Percentiles rank a stretch among this genome's conserved stretches.
phyloP scores from a whole-genome alignment of 2,888 invertebrate genomes.

The Lepetodrilus schrolli region DNA sequence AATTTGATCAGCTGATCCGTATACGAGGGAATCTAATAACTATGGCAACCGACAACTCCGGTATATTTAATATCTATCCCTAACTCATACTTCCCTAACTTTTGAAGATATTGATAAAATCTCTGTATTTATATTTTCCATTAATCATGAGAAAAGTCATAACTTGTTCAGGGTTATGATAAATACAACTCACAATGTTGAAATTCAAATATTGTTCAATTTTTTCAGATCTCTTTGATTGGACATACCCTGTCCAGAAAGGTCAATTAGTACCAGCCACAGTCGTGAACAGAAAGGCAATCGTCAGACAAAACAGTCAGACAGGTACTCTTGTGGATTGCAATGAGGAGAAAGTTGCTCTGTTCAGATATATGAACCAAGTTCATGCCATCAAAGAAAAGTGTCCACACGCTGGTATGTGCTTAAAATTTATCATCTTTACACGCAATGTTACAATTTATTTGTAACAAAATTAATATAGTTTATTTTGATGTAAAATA shows the following conservation, averaged over 20 bases:
- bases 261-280: constrained; percentile 45
- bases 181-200: background rate
- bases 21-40: too few species aligned
- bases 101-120: too few species aligned
- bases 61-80: too few species aligned
- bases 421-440: too few species aligned
- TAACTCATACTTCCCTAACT: too few species aligned
- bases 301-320: constrained; percentile 40
- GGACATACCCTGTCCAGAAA: constrained; percentile 52
- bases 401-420: constrained; percentile 71
- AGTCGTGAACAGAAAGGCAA: constrained; percentile 34
- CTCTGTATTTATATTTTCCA: too few species aligned
- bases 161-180: background rate
- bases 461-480: background rate
- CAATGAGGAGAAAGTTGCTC: constrained; percentile 65
- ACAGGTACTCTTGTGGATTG: constrained; percentile 53
- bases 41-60: too few species aligned
- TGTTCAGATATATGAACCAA: constrained; percentile 57
- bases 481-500: too few species aligned
- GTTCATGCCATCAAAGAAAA: constrained; percentile 67
- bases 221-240: constrained; percentile 65
- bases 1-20: too few species aligned
- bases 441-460: too few species aligned
- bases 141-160: too few species aligned
- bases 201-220: background rate